phyloP scores from a whole-genome alignment of 2,113 vertebrate species.

The Jaculus jaculus region DNA sequence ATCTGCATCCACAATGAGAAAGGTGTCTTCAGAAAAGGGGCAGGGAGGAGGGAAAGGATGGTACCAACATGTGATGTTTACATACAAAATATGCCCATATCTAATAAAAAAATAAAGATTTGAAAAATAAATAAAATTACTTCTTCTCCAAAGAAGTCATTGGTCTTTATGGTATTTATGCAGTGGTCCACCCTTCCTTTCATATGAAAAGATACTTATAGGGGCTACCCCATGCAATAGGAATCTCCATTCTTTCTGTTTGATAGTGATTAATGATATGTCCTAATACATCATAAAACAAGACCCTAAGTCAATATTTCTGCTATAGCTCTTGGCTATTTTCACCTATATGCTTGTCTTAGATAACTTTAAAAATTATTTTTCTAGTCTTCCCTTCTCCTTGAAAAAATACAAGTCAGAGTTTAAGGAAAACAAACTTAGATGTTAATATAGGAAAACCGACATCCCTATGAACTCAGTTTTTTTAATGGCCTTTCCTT shows the following conservation, averaged over 20 bases:
- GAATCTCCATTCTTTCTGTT: background rate
- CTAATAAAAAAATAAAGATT: background rate
- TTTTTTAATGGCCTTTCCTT: background rate
- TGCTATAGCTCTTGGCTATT: background rate
- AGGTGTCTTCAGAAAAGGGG: too few species aligned
- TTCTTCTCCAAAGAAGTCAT: background rate
- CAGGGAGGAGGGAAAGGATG: too few species aligned
- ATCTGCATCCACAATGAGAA: too few species aligned
- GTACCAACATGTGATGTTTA: too few species aligned
- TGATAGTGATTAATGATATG: background rate
- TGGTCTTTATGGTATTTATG: background rate
- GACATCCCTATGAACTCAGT: background rate
- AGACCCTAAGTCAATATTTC: background rate
- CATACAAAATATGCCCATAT: too few species aligned
- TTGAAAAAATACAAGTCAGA: background rate
- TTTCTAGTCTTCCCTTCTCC: background rate
- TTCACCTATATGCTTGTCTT: background rate
- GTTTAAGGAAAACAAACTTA: background rate
- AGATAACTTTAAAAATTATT: constrained; percentile 11
- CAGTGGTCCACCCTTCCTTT: rapidly evolving
- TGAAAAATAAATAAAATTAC: too few species aligned
- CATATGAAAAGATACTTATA: background rate
- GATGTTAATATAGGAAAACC: background rate
- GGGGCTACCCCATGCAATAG: background rate
- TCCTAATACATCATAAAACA: background rate